Evolutionary conservation across 2,797 vertebrate species (phyloP).

Genomic region (Staurois parvus): DNA sequence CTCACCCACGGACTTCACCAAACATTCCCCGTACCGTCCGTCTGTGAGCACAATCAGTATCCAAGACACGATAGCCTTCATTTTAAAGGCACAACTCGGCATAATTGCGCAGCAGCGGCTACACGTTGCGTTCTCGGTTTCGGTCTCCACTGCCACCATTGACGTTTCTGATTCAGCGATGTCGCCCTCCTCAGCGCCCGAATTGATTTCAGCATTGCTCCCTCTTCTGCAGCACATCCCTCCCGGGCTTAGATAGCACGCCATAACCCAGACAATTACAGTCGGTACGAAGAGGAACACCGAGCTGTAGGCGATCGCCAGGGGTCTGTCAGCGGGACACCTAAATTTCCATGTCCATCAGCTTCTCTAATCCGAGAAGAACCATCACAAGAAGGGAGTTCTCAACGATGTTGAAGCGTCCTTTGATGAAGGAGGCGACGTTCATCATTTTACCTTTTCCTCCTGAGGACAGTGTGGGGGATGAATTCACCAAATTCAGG

Average conservation of each 20-base stretch:
- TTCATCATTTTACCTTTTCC: neutral
- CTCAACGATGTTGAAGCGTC: neutral
- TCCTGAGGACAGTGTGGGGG: no score
- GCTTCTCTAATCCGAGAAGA: conserved; percentile 6
- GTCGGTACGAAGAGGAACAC: neutral
- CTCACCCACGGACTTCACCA: neutral
- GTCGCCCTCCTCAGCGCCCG: no score
- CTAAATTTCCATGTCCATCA: conserved; percentile 11
- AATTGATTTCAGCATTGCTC: no score
- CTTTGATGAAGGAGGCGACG: neutral
- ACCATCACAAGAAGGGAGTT: neutral
- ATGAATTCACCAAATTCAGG: no score
- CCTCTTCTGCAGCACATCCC: no score
- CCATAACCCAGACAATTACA: neutral
- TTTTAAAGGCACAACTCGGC: fast-evolving
- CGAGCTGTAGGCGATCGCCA: conserved; percentile 5
- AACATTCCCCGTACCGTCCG: neutral
- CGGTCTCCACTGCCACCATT: no score
- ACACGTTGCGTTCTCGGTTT: no score
- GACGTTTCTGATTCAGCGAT: no score
- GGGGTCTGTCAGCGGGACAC: neutral
- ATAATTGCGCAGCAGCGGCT: neutral
- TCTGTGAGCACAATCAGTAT: neutral
- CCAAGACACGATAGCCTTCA: neutral
- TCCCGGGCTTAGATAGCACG: neutral